Percentiles rank a stretch among this genome's conserved stretches.
These are phyloP conservation scores for Enoplolaimus lenunculus DNA, from an alignment of 2,888 invertebrate genomes.

Conservation along the genomic window DNA sequence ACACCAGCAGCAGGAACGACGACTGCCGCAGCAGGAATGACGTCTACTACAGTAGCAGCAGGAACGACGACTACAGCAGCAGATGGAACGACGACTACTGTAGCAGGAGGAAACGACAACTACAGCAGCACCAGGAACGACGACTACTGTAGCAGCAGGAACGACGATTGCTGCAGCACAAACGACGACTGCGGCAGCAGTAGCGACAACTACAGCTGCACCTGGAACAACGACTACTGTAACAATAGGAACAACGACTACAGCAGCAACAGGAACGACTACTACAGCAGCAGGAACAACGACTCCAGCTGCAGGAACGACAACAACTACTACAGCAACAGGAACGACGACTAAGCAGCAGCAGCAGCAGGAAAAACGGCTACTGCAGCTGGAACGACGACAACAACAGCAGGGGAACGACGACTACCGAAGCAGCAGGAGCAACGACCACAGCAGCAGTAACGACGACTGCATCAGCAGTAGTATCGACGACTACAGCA, in stretches of 20 bases:
- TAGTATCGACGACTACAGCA: no score
- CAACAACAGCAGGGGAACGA: slow-evolving; percentile 6
- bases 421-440: no score
- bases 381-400: not conserved
- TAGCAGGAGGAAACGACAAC: no score
- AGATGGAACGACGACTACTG: no score
- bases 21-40: no score
- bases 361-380: not conserved
- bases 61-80: no score
- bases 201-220: not conserved
- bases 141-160: not conserved
- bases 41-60: no score
- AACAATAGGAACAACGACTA: not conserved
- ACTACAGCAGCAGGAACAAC: not conserved
- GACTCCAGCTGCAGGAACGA: not conserved
- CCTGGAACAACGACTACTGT: not conserved
- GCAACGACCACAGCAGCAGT: not conserved
- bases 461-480: not conserved
- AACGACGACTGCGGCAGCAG: not conserved
- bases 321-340: not conserved
- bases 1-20: no score
- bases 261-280: not conserved
- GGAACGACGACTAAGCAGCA: not conserved
- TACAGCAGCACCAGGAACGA: no score
- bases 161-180: not conserved